phyloP scores from a whole-genome alignment of 2,113 vertebrate species.

The Scalopus aquaticus region DNA sequence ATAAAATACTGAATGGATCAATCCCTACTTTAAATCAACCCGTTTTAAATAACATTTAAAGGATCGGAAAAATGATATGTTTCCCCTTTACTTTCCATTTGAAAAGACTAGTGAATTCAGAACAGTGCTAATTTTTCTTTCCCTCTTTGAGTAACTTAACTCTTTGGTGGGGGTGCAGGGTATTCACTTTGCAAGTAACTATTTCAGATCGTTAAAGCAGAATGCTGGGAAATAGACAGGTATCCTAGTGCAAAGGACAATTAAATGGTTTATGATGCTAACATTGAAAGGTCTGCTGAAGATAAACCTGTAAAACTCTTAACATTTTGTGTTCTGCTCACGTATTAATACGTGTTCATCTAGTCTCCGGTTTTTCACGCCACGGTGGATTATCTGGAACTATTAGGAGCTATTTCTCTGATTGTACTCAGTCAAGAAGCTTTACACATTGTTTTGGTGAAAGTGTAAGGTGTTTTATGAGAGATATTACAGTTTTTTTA shows the following conservation, averaged over 20 bases:
- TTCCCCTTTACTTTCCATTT: neutral
- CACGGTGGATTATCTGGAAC: no score
- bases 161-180: neutral
- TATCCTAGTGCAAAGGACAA: neutral
- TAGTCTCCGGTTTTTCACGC: no score
- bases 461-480: no score
- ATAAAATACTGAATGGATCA: neutral
- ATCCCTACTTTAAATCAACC: neutral
- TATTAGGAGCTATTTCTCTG: no score
- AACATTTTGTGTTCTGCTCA: no score
- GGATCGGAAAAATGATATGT: neutral
- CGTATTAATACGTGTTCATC: no score
- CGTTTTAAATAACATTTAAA: no score
- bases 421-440: no score
- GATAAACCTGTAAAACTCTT: neutral
- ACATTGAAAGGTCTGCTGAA: neutral
- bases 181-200: neutral
- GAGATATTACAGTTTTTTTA: no score
- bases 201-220: neutral
- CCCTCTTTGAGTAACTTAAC: neutral
- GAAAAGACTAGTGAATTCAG: neutral
- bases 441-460: no score
- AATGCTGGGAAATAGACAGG: neutral
- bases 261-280: neutral
- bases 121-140: neutral